Evolutionary conservation across 2,888 invertebrate species (phyloP).

Genomic region (Formica aserva): DNA sequence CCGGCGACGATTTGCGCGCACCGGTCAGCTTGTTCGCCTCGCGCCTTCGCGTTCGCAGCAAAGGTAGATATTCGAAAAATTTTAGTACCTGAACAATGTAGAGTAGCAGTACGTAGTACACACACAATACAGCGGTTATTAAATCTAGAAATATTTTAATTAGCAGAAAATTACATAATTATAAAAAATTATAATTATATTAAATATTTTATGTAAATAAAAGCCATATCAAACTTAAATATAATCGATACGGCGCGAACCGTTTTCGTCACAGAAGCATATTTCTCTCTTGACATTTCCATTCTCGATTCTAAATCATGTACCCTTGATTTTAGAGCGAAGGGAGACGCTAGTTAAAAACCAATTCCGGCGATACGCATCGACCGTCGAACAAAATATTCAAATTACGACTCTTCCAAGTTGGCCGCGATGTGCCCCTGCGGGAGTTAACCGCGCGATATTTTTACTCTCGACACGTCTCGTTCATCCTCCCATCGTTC

Average conservation of each 20-base stretch:
- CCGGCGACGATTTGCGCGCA: slow-evolving; percentile 61
- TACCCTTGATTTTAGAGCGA: neutral
- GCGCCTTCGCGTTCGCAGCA: neutral
- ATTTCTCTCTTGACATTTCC: neutral
- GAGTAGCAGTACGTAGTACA: neutral
- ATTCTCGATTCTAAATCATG: neutral
- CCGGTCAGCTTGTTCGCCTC: neutral
- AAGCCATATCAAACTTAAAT: neutral
- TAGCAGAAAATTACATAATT: neutral
- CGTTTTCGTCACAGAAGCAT: neutral
- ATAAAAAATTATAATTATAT: neutral
- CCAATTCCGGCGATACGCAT: slow-evolving; percentile 27
- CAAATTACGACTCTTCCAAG: slow-evolving; percentile 57
- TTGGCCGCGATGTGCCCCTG: slow-evolving; percentile 40
- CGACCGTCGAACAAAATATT: slow-evolving; percentile 52
- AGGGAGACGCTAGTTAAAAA: slow-evolving; percentile 18
- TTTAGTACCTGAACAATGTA: neutral
- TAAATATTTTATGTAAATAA: neutral
- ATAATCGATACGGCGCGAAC: neutral
- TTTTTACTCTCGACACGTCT: slow-evolving; percentile 64
- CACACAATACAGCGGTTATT: neutral
- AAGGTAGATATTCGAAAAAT: slow-evolving; percentile 5
- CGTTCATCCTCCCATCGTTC: slow-evolving; percentile 21
- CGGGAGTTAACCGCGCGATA: slow-evolving; percentile 44
- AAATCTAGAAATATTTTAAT: neutral